phyloP scores from a whole-genome alignment of 1,140 invertebrate genomes.

The Bombus affinis region DNA sequence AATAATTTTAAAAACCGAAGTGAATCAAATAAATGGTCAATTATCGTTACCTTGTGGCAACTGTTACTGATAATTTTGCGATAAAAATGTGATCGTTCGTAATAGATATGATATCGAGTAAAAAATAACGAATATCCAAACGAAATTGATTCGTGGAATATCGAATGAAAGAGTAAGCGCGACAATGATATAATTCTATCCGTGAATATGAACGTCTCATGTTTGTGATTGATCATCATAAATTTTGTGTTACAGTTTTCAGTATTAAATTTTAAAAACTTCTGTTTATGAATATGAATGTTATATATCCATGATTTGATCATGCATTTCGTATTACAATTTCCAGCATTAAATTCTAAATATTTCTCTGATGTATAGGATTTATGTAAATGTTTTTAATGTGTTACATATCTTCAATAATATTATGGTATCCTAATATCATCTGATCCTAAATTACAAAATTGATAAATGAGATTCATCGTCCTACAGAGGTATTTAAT shows the following conservation, averaged over 20 bases:
- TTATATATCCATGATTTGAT: too few species aligned
- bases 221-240: background rate
- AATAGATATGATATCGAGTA: conserved; percentile 9
- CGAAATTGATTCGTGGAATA: background rate
- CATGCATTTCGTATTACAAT: too few species aligned
- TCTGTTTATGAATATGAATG: too few species aligned
- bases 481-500: background rate
- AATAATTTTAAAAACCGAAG: background rate
- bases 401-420: too few species aligned
- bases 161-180: background rate
- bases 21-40: background rate
- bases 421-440: too few species aligned
- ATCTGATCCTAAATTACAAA: too few species aligned
- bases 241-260: background rate
- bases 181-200: background rate
- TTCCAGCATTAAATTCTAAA: too few species aligned
- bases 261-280: background rate
- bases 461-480: background rate
- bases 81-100: conserved; percentile 3
- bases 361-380: too few species aligned
- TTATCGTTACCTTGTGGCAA: background rate
- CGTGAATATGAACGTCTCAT: background rate
- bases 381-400: too few species aligned
- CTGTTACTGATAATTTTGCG: conserved; percentile 16
- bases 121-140: background rate